phyloP scores from a whole-genome alignment of 2,797 vertebrate species.

The Lithobates pipiens region DNA sequence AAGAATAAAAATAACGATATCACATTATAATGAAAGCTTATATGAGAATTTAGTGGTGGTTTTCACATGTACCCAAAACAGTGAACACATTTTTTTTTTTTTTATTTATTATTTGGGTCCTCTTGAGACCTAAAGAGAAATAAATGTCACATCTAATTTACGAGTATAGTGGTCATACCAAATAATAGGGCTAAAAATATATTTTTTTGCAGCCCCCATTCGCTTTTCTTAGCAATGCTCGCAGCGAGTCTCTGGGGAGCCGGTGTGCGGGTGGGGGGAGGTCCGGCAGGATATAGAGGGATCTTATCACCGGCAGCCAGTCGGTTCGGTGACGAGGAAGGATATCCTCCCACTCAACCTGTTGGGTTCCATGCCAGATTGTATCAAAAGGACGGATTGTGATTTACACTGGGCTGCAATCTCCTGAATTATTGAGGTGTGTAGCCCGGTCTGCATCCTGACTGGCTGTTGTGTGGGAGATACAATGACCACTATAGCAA shows the following conservation, averaged over 20 bases:
- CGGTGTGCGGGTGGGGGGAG: neutral
- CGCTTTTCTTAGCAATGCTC: neutral
- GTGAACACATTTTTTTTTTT: too few species aligned
- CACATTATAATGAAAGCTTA: too few species aligned
- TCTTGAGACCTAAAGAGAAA: neutral
- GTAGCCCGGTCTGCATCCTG: neutral
- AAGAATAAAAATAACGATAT: too few species aligned
- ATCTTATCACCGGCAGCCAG: conserved; percentile 33
- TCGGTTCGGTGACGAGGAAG: neutral
- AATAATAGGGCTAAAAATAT: too few species aligned
- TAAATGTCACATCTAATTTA: neutral
- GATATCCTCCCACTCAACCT: conserved; percentile 15
- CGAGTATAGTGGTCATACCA: neutral
- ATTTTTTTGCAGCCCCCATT: neutral
- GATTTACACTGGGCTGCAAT: conserved; percentile 30
- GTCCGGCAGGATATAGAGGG: neutral
- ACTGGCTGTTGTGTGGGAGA: conserved; percentile 2
- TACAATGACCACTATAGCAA: conserved; percentile 8
- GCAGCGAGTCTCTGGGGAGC: neutral
- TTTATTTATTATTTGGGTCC: neutral
- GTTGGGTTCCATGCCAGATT: neutral
- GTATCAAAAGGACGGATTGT: neutral
- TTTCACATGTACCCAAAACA: too few species aligned
- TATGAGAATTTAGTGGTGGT: too few species aligned
- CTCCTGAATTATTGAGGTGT: conserved; percentile 16